Percentiles rank a stretch among this genome's conserved stretches.
These are phyloP conservation scores for Lymantria monacha DNA, from an alignment of 2,888 invertebrate genomes.

Conservation along the genomic window DNA sequence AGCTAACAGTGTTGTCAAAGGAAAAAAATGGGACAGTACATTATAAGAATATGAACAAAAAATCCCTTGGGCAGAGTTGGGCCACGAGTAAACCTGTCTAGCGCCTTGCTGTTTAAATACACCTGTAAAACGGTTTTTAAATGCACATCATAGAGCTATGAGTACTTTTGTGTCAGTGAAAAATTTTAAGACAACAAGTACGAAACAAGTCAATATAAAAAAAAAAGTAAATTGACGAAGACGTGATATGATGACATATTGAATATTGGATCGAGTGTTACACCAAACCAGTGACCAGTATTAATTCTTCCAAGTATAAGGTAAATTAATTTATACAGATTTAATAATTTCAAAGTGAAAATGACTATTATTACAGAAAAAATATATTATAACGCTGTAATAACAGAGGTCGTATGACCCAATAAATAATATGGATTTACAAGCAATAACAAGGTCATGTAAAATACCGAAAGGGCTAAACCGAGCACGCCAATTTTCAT, in stretches of 20 bases:
- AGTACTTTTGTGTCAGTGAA: conserved; percentile 2
- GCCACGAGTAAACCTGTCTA: conserved; percentile 19
- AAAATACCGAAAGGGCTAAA: conserved; percentile 41
- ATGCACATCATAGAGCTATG: conserved; percentile 24
- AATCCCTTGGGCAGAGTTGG: conserved; percentile 47
- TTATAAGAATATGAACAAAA: conserved; percentile 26
- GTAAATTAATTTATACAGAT: no score
- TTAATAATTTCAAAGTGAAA: no score
- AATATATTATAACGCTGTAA: no score
- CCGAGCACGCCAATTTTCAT: conserved; percentile 56
- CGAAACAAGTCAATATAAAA: no score
- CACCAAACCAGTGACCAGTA: no score
- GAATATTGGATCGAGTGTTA: no score
- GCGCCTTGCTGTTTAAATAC: conserved; percentile 30
- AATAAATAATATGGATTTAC: conserved; percentile 13
- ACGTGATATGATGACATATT: no score
- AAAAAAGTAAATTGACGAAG: no score
- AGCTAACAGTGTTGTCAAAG: conserved; percentile 15
- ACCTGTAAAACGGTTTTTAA: conserved; percentile 29
- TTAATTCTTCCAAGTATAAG: no score
- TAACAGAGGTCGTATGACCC: no score
- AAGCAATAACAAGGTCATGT: conserved; percentile 27
- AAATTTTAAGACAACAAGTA: neutral
- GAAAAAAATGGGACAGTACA: conserved; percentile 33
- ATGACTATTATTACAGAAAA: no score